Percentiles rank a stretch among this genome's conserved stretches.
Evolutionary conservation across 2,888 invertebrate species (phyloP).

Genomic region (Matsumyia berberina): DNA sequence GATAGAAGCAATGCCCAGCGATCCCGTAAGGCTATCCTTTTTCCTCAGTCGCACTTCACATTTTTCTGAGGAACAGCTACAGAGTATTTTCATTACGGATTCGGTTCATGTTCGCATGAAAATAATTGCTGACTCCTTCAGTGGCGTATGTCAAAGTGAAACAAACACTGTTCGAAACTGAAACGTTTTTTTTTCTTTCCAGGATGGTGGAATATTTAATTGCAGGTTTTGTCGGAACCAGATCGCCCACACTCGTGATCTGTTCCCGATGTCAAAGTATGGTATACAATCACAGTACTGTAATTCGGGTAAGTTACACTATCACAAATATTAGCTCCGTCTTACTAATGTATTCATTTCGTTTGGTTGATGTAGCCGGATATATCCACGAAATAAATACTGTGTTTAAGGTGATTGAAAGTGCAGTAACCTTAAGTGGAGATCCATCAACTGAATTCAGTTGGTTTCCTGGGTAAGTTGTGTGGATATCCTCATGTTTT

Average conservation of each 20-base stretch:
- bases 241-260: constrained; percentile 88
- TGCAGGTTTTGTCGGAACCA: constrained; percentile 87
- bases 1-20: constrained; percentile 86
- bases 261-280: constrained; percentile 92
- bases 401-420: constrained; percentile 85
- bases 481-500: constrained; percentile 18
- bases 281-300: constrained; percentile 93
- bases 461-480: constrained; percentile 92
- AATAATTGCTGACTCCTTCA: constrained; percentile 82
- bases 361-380: constrained; percentile 85
- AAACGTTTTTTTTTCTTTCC: constrained; percentile 57
- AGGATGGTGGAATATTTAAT: constrained; percentile 85
- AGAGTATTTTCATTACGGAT: constrained; percentile 88
- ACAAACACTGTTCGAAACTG: not conserved
- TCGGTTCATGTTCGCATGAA: constrained; percentile 88
- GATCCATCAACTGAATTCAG: constrained; percentile 89
- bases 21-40: constrained; percentile 90
- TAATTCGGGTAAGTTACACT: constrained; percentile 86
- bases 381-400: constrained; percentile 93
- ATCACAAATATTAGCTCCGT: not conserved
- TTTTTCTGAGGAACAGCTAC: constrained; percentile 87
- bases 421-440: constrained; percentile 85
- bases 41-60: constrained; percentile 93
- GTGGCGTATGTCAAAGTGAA: constrained; percentile 78
- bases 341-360: not conserved